These are phyloP conservation scores for Hemichromis elongatus DNA, from an alignment of 2,113 vertebrate species.

Conservation along the genomic window DNA sequence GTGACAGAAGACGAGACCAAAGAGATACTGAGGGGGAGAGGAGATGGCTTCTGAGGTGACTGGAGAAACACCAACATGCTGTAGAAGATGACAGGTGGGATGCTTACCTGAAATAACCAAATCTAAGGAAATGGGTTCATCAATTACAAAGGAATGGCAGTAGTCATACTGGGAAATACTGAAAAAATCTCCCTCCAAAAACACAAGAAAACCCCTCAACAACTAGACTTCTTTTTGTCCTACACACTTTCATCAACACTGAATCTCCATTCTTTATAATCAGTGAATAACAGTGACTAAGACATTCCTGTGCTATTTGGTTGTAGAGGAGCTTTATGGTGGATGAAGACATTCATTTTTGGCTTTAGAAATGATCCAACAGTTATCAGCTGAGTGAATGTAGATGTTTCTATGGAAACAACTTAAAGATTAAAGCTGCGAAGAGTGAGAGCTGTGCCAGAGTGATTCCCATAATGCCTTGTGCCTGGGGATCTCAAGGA, in stretches of 20 bases:
- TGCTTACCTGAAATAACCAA: conserved; percentile 11
- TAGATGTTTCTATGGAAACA: conserved; percentile 78
- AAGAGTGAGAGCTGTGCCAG: conserved; percentile 60
- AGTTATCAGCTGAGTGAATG: conserved; percentile 53
- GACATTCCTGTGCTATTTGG: background rate
- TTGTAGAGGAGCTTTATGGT: conserved; percentile 3
- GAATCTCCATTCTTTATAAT: conserved; percentile 17
- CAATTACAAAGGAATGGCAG: background rate
- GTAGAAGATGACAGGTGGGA: background rate
- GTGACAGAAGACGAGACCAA: background rate
- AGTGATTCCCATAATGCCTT: conserved; percentile 67
- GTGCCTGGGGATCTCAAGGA: conserved; percentile 63
- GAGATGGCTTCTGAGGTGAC: conserved; percentile 11
- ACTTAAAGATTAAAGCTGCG: conserved; percentile 76
- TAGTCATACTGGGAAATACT: background rate
- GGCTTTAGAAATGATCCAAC: conserved; percentile 38
- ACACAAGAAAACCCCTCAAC: background rate
- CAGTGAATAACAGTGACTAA: conserved; percentile 36
- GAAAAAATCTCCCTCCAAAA: background rate
- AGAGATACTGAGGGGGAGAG: background rate
- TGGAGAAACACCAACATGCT: conserved; percentile 11
- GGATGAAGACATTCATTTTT: conserved; percentile 32
- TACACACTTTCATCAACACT: background rate
- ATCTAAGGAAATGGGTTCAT: background rate
- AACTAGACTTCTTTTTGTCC: background rate